These are phyloP conservation scores for Laupala kohalensis DNA, from an alignment of 1,140 invertebrate genomes.

Conservation along the genomic window DNA sequence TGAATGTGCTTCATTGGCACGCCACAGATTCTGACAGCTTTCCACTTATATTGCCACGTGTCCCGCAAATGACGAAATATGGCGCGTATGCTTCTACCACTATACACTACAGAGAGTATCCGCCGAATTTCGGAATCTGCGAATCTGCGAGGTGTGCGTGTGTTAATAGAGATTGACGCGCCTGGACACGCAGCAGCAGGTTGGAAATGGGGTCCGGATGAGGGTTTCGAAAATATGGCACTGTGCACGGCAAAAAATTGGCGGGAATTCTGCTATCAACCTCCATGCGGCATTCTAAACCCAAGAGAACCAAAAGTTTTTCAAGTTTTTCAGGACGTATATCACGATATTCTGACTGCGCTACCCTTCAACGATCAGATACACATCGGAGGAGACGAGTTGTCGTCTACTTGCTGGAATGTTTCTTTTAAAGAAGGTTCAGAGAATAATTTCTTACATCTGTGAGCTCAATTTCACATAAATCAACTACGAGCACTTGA, in stretches of 20 bases:
- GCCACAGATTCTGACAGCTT: constrained; percentile 80
- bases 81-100: constrained; percentile 50
- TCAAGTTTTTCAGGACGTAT: constrained; percentile 54
- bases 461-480: constrained; percentile 38
- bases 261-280: constrained; percentile 65
- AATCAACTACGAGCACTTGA: constrained; percentile 57
- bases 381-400: constrained; percentile 82
- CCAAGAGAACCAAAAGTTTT: constrained; percentile 60
- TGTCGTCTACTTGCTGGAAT: constrained; percentile 1
- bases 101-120: constrained; percentile 50
- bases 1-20: constrained; percentile 82
- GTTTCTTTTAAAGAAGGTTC: no score
- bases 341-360: constrained; percentile 46
- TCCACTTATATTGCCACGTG: no score
- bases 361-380: constrained; percentile 58
- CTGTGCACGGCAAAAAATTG: constrained; percentile 62
- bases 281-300: constrained; percentile 76
- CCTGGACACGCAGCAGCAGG: constrained; percentile 79
- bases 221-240: constrained; percentile 49
- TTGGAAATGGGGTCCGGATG: constrained; percentile 43
- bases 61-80: no score
- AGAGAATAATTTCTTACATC: background rate
- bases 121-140: constrained; percentile 51
- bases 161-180: constrained; percentile 78
- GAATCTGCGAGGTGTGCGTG: constrained; percentile 22